phyloP scores from a whole-genome alignment of 2,113 vertebrate species.

The Sceloporus undulatus region DNA sequence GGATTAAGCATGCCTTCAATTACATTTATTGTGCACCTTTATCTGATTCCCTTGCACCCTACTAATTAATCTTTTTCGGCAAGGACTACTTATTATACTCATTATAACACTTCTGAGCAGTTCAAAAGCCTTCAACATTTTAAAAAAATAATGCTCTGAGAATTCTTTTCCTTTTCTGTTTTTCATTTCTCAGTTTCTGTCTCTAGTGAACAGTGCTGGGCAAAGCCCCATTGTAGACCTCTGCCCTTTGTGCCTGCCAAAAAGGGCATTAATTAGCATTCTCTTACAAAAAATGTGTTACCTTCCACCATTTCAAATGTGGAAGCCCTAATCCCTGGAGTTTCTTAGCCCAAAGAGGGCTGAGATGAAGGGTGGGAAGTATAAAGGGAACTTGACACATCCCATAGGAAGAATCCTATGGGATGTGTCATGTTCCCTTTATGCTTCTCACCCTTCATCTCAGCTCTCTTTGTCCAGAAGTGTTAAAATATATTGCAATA shows the following conservation, averaged over 20 bases:
- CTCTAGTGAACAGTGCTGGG: not conserved
- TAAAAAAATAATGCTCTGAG: slow-evolving; percentile 25
- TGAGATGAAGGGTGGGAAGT: not conserved
- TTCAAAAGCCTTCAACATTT: slow-evolving; percentile 34
- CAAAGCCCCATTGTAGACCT: not conserved
- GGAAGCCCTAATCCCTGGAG: not conserved
- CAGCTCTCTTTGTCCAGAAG: not conserved
- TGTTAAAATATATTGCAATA: not conserved
- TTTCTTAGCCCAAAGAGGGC: not conserved
- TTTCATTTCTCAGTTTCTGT: not conserved
- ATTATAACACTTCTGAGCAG: slow-evolving; percentile 36
- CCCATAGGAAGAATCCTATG: slow-evolving; percentile 12
- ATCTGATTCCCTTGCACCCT: slow-evolving; percentile 30
- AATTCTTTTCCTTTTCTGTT: not conserved
- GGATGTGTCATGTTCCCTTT: slow-evolving; percentile 23
- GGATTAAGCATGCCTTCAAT: slow-evolving; percentile 48
- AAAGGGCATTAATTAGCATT: not conserved
- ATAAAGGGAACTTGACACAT: slow-evolving; percentile 23
- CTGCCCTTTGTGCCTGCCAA: not conserved
- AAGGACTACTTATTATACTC: slow-evolving; percentile 46
- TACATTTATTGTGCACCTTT: slow-evolving; percentile 43
- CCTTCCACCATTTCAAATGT: not conserved
- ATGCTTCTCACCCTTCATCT: not conserved
- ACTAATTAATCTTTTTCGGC: slow-evolving; percentile 43
- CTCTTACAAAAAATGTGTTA: not conserved